Base-by-base conservation (phyloP, 2,797 vertebrate species). In the Anguilla obscura region DNA sequence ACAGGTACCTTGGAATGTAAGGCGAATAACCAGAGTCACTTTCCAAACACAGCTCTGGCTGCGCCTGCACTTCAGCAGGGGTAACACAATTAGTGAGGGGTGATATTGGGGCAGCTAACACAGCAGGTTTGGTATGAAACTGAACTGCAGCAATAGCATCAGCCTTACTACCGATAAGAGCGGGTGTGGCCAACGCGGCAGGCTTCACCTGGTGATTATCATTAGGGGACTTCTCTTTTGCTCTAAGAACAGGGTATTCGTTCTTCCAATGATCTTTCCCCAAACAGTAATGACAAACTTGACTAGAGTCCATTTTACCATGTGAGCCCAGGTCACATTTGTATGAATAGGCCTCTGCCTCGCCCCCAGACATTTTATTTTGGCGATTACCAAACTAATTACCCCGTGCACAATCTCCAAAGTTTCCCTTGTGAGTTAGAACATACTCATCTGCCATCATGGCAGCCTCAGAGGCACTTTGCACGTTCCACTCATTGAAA, bases 391-490 rank as follows among this genome's bases (percentile, higher is more conserved):
- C 16, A 58, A 58, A 21, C 0, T 5, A 10, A 66, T 66, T n/a
- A 66, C 63, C 63, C 16, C n/a, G 50, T 3, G n/a, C 27, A 30
- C 10, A 12, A n/a, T 56, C 54, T 10, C 54, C 84, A 30, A 60
- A 85, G 10, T n/a, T 2, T 9, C 24, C 30, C 84, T 85, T 30
- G 54, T 58, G 50, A 56, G 7, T 24, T 2, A 85, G 56, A 45
- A 45, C 40, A 5, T 45, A 45, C 40, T 45, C 36, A 40, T 40
- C 36, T 40, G 36, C 36, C 36, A 16, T 14, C 24, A 60, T 14
- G 58, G 86, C 80, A 12, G 36, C 82, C 18, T 56, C 80, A 66
- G 74, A 21, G n/a, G 52, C 50, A 36, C 48, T 88, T 33, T 60
- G 14, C 6, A 85, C 60, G 1, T 76, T 85, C 0, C 76, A 52